Evolutionary conservation across 2,797 vertebrate genomes (phyloP).

Genomic region (Mycteria americana): DNA sequence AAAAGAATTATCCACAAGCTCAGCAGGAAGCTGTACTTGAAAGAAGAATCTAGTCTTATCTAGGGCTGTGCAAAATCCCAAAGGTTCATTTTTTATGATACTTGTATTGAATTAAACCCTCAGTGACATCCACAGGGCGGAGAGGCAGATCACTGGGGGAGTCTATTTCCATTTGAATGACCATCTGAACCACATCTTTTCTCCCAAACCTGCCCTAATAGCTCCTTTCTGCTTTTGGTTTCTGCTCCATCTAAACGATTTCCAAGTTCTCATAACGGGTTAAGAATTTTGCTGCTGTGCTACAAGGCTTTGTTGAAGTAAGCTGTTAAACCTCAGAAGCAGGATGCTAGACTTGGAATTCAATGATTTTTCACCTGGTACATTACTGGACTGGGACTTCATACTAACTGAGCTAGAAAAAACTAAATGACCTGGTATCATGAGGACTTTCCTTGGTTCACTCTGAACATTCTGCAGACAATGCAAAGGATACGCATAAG

Average conservation of each 20-base stretch:
- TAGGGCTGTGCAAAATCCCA: not conserved
- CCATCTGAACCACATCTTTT: not conserved
- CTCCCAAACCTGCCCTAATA: not conserved
- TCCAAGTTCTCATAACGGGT: accelerated
- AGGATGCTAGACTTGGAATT: not conserved
- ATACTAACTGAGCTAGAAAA: not conserved
- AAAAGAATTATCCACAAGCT: not conserved
- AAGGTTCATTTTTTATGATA: not conserved
- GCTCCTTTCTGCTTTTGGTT: not conserved
- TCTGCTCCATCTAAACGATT: not conserved
- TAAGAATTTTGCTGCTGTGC: not conserved
- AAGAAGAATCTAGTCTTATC: not conserved
- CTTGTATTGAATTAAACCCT: not conserved
- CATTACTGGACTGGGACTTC: not conserved
- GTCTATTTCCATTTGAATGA: not conserved
- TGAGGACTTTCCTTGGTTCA: not conserved
- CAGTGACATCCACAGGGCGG: not conserved
- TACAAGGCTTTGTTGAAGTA: not conserved
- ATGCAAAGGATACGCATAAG: not conserved
- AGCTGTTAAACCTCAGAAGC: not conserved
- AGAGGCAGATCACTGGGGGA: not conserved
- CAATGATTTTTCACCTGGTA: not conserved
- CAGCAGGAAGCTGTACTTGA: not conserved
- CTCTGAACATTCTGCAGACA: not conserved
- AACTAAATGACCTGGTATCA: not conserved